phyloP scores from a whole-genome alignment of 2,888 invertebrate genomes.

The Microplitis deprimator region DNA sequence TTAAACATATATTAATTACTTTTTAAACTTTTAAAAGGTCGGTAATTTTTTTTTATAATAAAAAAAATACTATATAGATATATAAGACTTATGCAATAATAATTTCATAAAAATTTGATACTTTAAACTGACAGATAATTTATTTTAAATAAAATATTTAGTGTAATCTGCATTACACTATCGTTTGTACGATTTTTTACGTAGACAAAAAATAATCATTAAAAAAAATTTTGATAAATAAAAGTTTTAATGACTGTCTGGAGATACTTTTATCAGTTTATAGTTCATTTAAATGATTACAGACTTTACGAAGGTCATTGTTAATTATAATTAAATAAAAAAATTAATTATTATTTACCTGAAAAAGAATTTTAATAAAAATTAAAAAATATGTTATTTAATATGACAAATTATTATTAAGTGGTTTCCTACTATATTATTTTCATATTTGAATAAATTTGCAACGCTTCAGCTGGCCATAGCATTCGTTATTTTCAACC shows the following conservation, averaged over 20 bases:
- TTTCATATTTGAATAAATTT: not conserved
- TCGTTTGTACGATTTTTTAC: not conserved
- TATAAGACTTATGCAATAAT: not conserved
- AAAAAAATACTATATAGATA: not conserved
- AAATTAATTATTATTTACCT: not conserved
- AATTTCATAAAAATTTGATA: not conserved
- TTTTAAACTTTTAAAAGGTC: not conserved
- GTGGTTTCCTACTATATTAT: not conserved
- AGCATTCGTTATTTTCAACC: too few relatives aligned
- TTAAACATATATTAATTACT: not conserved
- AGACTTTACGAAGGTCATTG: not conserved
- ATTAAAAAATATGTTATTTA: not conserved
- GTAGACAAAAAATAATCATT: not conserved
- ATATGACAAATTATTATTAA: not conserved
- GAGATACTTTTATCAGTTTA: not conserved
- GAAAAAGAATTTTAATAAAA: not conserved
- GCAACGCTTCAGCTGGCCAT: too few relatives aligned
- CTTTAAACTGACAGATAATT: not conserved
- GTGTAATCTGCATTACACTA: not conserved
- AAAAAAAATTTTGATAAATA: not conserved
- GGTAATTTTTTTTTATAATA: not conserved
- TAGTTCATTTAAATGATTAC: not conserved
- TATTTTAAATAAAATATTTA: not conserved
- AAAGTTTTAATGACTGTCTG: not conserved
- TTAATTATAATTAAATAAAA: not conserved